Evolutionary conservation across 2,888 invertebrate species (phyloP).

Genomic region (Metallyticus violacea): DNA sequence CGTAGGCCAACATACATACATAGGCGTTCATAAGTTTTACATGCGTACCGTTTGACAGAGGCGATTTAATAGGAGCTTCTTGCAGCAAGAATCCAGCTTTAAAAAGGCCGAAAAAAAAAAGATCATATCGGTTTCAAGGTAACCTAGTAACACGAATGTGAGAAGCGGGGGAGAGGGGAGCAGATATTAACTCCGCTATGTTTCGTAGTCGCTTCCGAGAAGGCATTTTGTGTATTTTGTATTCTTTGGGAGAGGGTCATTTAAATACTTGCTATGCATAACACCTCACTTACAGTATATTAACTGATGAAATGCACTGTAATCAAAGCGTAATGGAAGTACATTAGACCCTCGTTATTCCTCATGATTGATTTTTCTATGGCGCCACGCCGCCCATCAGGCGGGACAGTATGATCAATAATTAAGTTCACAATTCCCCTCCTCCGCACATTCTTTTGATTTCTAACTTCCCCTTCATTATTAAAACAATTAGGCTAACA

Average conservation of each 20-base stretch:
- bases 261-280: background rate
- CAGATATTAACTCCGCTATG: background rate
- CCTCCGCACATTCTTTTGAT: background rate
- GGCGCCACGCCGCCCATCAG: background rate
- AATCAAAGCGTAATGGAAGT: background rate
- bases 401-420: background rate
- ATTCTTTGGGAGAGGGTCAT: background rate
- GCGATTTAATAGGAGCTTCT: background rate
- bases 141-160: background rate
- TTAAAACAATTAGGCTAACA: too few relatives aligned
- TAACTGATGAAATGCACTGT: background rate
- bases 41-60: background rate
- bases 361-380: background rate
- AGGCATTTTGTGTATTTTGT: background rate
- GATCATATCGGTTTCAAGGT: background rate
- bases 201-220: background rate
- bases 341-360: background rate
- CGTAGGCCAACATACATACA: too few relatives aligned
- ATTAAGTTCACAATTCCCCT: background rate
- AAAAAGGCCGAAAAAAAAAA: background rate
- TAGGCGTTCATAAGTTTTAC: background rate
- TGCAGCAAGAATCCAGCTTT: background rate
- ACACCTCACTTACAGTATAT: background rate
- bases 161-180: background rate
- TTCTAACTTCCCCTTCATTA: background rate